Base-by-base conservation (phyloP, 2,888 invertebrate genomes). In the Callinectes sapidus region DNA sequence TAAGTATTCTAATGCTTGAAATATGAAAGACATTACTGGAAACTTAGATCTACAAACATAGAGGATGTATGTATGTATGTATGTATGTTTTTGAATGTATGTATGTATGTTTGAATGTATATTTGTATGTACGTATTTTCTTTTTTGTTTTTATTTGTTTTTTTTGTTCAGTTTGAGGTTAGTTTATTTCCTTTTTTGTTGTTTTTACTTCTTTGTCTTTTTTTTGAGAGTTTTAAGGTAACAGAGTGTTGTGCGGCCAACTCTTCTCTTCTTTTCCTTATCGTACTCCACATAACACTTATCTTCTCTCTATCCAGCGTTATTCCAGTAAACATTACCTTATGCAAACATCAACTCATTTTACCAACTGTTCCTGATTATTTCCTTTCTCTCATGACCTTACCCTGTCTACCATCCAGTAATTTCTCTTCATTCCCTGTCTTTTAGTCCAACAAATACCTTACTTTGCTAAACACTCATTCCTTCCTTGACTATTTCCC, bases 1-100 rank as follows among this genome's bases (percentile, higher is more conserved):
- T 81, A 81, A 81, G 81, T 81, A 81, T 81, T 81, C 32, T 81
- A 81, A 81, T 81, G 81, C 81, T 81, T 81, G 16, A 81, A 35
- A 81, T 81, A 81, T 81, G 81, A 81, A 81, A 81, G 81, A 81
- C 81, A 35, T 81, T 81, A 35, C 35, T 35, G 81, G 81, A 81
- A 81, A 81, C 35, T 81, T 35, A 81, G 35, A 32, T 13, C 77
- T 81, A 81, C 77, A 81, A 32, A 81, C 77, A 81, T 81, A 32
- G 81, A 81, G 81, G 81, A 81, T 35, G 81, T 81, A 81, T 35
- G 71, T 28, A 28, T 71, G 13, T 71, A 28, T 71, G 23, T 71
- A n/a, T 71, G 10, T 71, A 28, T 23, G 8, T 71, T 1, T n/a
- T n/a, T n/a, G 42, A 42, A 6, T n/a, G 5, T 71, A 5, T 71